Base-by-base conservation (phyloP, 2,113 vertebrate species). In the Alces alces region DNA sequence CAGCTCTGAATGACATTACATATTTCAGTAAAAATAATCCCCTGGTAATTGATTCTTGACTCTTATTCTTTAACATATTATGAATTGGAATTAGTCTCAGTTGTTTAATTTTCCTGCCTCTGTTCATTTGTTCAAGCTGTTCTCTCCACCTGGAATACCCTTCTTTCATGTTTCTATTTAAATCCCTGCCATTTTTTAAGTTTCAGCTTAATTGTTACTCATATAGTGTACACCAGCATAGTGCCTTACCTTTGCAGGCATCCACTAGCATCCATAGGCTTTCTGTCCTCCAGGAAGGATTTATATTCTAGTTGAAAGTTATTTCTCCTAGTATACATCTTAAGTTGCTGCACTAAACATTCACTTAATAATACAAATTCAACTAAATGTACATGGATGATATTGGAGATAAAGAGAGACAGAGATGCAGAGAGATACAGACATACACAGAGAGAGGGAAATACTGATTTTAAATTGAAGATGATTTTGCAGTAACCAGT, bases 1-100 rank as follows among this genome's bases (percentile, higher is more conserved):
- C 96, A 97, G 88, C 95, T 91, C 96, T 95, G 96, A 96, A 78
- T 96, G 88, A 58, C 83, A 96, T 97, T 95, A 95, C 76, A 89
- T 94, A 96, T 91, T 98, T 96, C 54, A 89, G 88, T 86, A 79
- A 94, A 96, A 97, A 91, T 94, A 92, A 86, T 25, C 78, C 92
- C 79, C 76, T 91, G 87, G n/a, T 88, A 95, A 93, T 97, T 97
- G 91, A 95, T 91, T 96, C 91, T 91, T 91, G 73, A 89, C 15
- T 91, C 61, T 70, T 94, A 55, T 87, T 97, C 93, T 95, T 96
- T 80, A 57, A 89, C 10, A 97, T 90, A 39, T 86, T 96, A 97
- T 36, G 88, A 96, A 86, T 94, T n/a, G 43, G 82, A 91, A 97
- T 94, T 97, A 91, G 60, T 96, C 43, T 86, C 23, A 8, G 50